Conservation (phyloP, 1,140 invertebrate species). For the Oncopeltus fasciatus region DNA sequence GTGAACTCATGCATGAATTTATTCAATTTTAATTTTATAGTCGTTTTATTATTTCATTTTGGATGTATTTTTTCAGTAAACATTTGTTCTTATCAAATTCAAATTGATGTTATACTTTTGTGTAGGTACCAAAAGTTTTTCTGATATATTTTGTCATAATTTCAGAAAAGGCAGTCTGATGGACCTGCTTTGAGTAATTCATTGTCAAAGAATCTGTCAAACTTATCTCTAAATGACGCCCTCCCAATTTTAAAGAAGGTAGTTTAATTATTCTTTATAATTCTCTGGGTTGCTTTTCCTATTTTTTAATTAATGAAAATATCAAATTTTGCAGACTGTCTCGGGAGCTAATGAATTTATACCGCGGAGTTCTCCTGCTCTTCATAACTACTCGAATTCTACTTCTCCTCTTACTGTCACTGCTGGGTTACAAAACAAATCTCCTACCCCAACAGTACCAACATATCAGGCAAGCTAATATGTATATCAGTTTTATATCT, state of each 20-base stretch:
- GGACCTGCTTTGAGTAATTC: constrained; percentile 18
- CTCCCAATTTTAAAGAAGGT: constrained; percentile 23
- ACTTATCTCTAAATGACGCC: constrained; percentile 19
- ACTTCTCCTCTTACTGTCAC: constrained; percentile 19
- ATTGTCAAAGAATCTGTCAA: constrained; percentile 22
- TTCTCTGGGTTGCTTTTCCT: too few species aligned
- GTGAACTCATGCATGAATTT: not conserved
- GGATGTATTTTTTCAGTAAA: too few species aligned
- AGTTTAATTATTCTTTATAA: not conserved
- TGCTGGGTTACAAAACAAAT: constrained; percentile 16
- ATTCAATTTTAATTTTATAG: too few species aligned
- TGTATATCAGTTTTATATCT: too few species aligned
- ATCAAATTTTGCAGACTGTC: not conserved
- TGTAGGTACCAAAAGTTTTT: too few species aligned
- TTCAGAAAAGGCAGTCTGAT: constrained; percentile 23
- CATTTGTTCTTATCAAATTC: too few species aligned
- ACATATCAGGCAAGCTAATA: constrained; percentile 22
- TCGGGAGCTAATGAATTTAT: constrained; percentile 15
- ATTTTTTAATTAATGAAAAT: too few species aligned
- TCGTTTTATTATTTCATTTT: too few species aligned
- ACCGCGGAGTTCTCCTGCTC: constrained; percentile 15
- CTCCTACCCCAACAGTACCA: constrained; percentile 21
- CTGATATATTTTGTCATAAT: too few species aligned
- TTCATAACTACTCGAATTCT: constrained; percentile 17
- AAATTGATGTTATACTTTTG: too few species aligned